Base-by-base conservation (phyloP, 2,113 vertebrate genomes). In the Syngnathus scovelli region DNA sequence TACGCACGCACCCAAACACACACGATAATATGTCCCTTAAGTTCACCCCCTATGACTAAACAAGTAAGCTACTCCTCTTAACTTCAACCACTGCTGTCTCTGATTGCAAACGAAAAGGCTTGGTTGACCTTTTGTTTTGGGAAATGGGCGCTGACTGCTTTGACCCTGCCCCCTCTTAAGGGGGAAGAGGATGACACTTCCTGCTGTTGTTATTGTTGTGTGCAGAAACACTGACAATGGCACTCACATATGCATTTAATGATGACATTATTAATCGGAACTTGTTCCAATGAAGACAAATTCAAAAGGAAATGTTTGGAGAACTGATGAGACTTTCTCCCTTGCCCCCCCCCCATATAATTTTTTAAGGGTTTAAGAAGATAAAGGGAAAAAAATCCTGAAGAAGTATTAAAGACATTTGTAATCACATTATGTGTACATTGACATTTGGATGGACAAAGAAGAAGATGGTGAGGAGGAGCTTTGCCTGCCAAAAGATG, bases 401-500 rank as follows among this genome's bases (percentile, higher is more conserved):
- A 70, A 67, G 82, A 77, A 83, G 62, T 72, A 72, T 85, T 67
- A 73, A 68, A 62, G 69, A 83, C 58, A 23, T 83, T 86, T 86
- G 72, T 92, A 89, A 84, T 83, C 74, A 78, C 67, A 76, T 74
- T 78, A 79, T 64, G 60, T 77, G 78, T 80, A 85, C 70, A 81
- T 54, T 77, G 74, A 76, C 65, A 75, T 73, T 67, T 67, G 77
- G 69, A 82, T 62, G 73, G 37, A 82, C 77, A 83, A 79, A 92
- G 91, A 91, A 87, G 87, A 92, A 92, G 92, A 78, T 91, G 91
- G 91, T 87, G 85, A 91, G 92, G 91, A 91, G 92, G 92, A 93
- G 89, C 92, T 92, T 93, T 92, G 91, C 93, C 95, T 93, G 95
- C 94, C 95, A 96, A 95, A 98, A 94, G 93, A 95, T 93, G 92